A percentile compares a stretch with the other conserved stretches of the same genome.
These are phyloP conservation scores for Cryptus viduatorius DNA, from an alignment of 2,888 invertebrate species.

Conservation along the genomic window DNA sequence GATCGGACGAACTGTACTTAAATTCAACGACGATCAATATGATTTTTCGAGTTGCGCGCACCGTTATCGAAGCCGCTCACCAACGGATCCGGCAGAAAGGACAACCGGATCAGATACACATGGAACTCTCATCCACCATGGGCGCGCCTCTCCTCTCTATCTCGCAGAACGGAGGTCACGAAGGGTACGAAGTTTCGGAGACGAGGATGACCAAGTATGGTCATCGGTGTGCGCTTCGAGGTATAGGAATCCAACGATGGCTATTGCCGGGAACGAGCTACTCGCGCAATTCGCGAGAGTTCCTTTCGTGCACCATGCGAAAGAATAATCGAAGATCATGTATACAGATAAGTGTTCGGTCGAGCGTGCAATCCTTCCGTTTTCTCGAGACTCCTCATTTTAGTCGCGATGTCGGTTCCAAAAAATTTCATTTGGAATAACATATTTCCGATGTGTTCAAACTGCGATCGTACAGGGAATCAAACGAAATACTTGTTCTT, in stretches of 20 bases:
- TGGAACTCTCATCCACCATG: slow-evolving; percentile 46
- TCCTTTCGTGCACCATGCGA: slow-evolving; percentile 31
- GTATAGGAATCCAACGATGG: slow-evolving; percentile 20
- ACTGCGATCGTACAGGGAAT: too few relatives aligned
- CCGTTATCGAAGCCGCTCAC: neutral
- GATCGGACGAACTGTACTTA: too few relatives aligned
- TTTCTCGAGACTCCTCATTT: neutral
- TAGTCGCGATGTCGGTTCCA: neutral
- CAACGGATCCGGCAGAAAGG: slow-evolving; percentile 52
- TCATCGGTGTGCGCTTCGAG: slow-evolving; percentile 49
- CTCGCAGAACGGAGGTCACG: slow-evolving; percentile 65
- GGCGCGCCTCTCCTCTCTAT: slow-evolving; percentile 11
- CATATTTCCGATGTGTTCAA: neutral
- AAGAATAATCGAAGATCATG: slow-evolving; percentile 49
- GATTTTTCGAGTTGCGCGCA: slow-evolving; percentile 9
- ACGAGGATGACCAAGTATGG: slow-evolving; percentile 69
- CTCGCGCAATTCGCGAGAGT: slow-evolving; percentile 15
- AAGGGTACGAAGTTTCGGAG: slow-evolving; percentile 68
- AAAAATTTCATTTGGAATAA: neutral
- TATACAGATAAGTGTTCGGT: slow-evolving; percentile 30
- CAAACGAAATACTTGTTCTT: neutral
- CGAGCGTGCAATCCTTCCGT: slow-evolving; percentile 23
- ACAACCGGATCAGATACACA: slow-evolving; percentile 79
- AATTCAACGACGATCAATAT: slow-evolving; percentile 2
- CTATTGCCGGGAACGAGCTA: slow-evolving; percentile 47